These are phyloP conservation scores for Aegithalos caudatus DNA, from an alignment of 2,113 vertebrate species.

Conservation along the genomic window DNA sequence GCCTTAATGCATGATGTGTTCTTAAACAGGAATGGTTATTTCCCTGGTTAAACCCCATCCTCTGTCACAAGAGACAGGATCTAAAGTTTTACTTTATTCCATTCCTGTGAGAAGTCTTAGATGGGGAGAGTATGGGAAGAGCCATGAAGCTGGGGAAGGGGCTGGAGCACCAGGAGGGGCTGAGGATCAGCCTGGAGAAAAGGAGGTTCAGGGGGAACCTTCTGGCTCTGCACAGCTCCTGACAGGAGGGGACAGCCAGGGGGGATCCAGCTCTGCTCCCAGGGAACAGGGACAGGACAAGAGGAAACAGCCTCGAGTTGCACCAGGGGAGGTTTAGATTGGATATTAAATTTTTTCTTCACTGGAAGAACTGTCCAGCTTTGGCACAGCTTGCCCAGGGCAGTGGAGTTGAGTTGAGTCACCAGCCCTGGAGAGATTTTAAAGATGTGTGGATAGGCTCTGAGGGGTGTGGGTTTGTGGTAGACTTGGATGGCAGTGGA, in stretches of 20 bases:
- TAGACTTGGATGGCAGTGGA: neutral
- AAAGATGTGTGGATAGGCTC: rapidly evolving
- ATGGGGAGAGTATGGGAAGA: neutral
- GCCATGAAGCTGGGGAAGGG: rapidly evolving
- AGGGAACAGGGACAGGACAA: rapidly evolving
- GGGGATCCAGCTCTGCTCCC: rapidly evolving
- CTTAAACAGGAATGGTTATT: neutral
- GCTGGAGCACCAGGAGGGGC: neutral
- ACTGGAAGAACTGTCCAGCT: neutral
- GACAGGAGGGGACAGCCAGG: rapidly evolving
- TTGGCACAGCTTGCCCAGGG: neutral
- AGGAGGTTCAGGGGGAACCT: neutral
- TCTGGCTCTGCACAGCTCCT: neutral
- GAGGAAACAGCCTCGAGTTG: rapidly evolving
- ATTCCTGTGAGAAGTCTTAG: neutral
- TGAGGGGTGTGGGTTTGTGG: neutral
- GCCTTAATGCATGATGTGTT: neutral
- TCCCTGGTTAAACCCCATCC: neutral
- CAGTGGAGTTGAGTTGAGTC: neutral
- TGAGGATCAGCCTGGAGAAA: neutral
- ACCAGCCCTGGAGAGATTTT: neutral
- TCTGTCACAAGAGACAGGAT: neutral
- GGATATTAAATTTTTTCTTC: neutral
- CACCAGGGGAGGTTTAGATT: rapidly evolving
- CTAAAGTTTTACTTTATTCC: neutral